Conservation (phyloP, 2,888 invertebrate genomes). For the Polydrusus tereticollis region DNA sequence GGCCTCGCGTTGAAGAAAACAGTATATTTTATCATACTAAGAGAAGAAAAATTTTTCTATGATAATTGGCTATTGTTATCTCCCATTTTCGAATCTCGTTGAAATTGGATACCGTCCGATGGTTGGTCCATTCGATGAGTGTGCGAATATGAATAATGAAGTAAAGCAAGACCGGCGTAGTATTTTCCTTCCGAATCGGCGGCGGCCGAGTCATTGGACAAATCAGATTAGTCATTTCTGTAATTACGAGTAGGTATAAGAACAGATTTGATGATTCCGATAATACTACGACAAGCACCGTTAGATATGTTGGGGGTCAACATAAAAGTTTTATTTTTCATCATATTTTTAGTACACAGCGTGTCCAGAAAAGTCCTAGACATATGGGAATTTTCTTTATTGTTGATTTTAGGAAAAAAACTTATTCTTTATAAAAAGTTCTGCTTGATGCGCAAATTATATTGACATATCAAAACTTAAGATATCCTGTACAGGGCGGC, state of each 20-base stretch:
- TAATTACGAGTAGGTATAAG: background rate
- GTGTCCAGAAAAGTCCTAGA: too few relatives aligned
- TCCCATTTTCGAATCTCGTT: constrained; percentile 21
- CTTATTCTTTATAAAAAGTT: too few relatives aligned
- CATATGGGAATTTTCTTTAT: too few relatives aligned
- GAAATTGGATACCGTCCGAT: constrained; percentile 52
- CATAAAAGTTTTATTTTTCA: too few relatives aligned
- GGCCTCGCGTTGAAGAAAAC: too few relatives aligned
- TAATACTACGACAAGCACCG: background rate
- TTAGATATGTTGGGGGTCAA: background rate
- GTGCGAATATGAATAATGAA: constrained; percentile 65
- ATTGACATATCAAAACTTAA: too few relatives aligned
- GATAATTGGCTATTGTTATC: background rate
- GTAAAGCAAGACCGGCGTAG: constrained; percentile 59
- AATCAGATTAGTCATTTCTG: constrained; percentile 30
- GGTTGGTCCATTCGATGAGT: constrained; percentile 56
- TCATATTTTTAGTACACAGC: too few relatives aligned
- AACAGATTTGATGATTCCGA: background rate
- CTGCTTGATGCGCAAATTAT: too few relatives aligned
- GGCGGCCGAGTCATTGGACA: constrained; percentile 32
- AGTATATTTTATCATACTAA: too few relatives aligned
- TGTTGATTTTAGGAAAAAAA: too few relatives aligned
- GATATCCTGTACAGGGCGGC: too few relatives aligned
- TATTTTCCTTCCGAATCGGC: constrained; percentile 46
- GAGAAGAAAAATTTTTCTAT: background rate